phyloP scores from a whole-genome alignment of 1,140 invertebrate species.

The Neodiprion lecontei region DNA sequence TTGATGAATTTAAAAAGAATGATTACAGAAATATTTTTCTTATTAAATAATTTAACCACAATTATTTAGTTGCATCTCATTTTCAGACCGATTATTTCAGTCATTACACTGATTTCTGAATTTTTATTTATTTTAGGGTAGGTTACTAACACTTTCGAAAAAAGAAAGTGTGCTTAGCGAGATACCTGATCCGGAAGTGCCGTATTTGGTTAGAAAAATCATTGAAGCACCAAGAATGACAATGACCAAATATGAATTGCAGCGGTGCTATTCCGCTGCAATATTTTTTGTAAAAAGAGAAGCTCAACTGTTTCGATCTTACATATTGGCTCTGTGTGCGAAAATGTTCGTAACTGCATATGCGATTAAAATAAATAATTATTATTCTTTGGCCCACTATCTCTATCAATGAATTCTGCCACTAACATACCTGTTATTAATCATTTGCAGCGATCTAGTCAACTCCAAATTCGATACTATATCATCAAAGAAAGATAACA shows the following conservation, averaged over 20 bases:
- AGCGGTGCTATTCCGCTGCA: conserved; percentile 39
- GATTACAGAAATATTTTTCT: too few relatives aligned
- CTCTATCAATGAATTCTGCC: too few relatives aligned
- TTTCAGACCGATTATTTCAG: too few relatives aligned
- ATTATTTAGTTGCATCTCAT: too few relatives aligned
- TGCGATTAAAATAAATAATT: not conserved
- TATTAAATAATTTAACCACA: too few relatives aligned
- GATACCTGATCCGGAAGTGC: conserved; percentile 31
- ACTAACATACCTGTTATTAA: not conserved
- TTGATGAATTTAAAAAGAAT: too few relatives aligned
- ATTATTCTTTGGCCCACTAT: too few relatives aligned
- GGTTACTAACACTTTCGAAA: conserved; percentile 41
- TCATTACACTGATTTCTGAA: too few relatives aligned
- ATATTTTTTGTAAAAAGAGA: conserved; percentile 49
- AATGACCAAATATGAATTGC: conserved; percentile 35
- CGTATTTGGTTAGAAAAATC: conserved; percentile 49
- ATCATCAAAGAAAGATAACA: conserved; percentile 28
- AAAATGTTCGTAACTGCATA: conserved; percentile 43
- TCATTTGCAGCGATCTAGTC: conserved; percentile 39
- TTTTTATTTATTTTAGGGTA: conserved; percentile 26
- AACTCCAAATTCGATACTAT: conserved; percentile 28
- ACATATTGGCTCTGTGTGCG: conserved; percentile 43
- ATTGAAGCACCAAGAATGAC: conserved; percentile 33
- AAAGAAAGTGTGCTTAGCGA: conserved; percentile 22
- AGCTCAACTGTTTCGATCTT: conserved; percentile 40